These are phyloP conservation scores for Zoanthus sociatus DNA, from an alignment of 92 coral and sea anemone species.

Conservation along the genomic window DNA sequence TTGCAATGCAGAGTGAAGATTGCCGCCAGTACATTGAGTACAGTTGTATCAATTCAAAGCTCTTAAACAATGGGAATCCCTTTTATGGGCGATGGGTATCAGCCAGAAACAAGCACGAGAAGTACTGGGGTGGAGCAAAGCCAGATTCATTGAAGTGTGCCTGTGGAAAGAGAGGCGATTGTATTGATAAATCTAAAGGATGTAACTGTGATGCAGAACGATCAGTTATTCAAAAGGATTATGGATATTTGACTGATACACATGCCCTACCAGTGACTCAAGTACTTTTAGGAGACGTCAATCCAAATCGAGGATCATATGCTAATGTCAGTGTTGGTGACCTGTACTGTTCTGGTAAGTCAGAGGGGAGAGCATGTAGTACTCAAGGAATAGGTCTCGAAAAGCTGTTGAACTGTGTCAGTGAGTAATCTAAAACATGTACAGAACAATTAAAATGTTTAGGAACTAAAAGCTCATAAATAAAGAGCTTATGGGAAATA, in stretches of 20 bases:
- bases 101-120: conserved; percentile 62
- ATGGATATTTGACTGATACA: conserved; percentile 67
- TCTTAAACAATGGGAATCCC: conserved; percentile 53
- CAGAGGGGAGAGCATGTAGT: no score
- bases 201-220: conserved; percentile 85
- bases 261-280: conserved; percentile 74
- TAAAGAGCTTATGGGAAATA: no score
- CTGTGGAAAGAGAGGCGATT: conserved; percentile 68
- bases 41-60: conserved; percentile 73
- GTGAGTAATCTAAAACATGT: no score
- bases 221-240: conserved; percentile 64
- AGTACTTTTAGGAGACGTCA: conserved; percentile 74
- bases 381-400: no score
- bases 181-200: conserved; percentile 47
- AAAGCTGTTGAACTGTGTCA: no score
- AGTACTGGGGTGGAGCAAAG: conserved; percentile 85
- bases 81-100: conserved; percentile 83
- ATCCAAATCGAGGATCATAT: conserved; percentile 37
- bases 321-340: conserved; percentile 86
- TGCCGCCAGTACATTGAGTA: conserved; percentile 82
- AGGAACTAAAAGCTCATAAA: no score
- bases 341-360: conserved; percentile 74
- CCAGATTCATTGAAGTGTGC: conserved; percentile 70
- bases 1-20: conserved; percentile 74
- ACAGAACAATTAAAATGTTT: no score